phyloP scores from a whole-genome alignment of 1,140 invertebrate genomes.

The Oreohelix idahoensis region DNA sequence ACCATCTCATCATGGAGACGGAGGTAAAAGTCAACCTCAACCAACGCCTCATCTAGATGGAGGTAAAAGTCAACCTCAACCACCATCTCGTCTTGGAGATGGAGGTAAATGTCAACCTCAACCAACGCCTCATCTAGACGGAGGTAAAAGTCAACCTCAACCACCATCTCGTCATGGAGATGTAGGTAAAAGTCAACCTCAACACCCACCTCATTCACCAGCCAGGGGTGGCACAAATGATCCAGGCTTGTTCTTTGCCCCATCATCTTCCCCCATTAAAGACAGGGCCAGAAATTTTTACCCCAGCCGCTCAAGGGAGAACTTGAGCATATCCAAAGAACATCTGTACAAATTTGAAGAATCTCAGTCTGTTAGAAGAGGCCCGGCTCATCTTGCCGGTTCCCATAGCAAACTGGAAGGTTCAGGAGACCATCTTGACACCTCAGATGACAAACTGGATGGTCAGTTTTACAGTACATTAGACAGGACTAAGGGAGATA shows the following conservation, averaged over 20 bases:
- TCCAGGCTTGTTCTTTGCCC: neutral
- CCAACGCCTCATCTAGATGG: slow-evolving; percentile 22
- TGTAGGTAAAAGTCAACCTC: neutral
- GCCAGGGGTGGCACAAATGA: slow-evolving; percentile 21
- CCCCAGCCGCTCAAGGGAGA: slow-evolving; percentile 43
- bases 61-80: too few relatives aligned
- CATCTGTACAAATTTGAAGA: slow-evolving; percentile 24
- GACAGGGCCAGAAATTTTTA: slow-evolving; percentile 43
- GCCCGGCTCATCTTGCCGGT: neutral
- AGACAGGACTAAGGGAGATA: slow-evolving; percentile 21
- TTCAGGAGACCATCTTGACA: neutral
- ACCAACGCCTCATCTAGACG: slow-evolving; percentile 18
- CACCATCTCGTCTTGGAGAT: neutral
- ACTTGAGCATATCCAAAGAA: slow-evolving; percentile 31
- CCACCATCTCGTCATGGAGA: neutral
- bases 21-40: neutral
- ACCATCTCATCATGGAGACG: neutral
- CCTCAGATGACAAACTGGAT: neutral
- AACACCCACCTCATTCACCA: slow-evolving; percentile 23
- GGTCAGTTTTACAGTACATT: neutral
- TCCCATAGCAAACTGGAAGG: neutral
- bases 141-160: too few relatives aligned
- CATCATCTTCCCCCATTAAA: slow-evolving; percentile 35
- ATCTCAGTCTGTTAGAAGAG: neutral
- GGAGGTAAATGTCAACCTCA: neutral